A percentile compares a stretch with the other conserved stretches of the same genome.
These are phyloP conservation scores for Tachina fera DNA, from an alignment of 2,888 invertebrate species.

Conservation along the genomic window DNA sequence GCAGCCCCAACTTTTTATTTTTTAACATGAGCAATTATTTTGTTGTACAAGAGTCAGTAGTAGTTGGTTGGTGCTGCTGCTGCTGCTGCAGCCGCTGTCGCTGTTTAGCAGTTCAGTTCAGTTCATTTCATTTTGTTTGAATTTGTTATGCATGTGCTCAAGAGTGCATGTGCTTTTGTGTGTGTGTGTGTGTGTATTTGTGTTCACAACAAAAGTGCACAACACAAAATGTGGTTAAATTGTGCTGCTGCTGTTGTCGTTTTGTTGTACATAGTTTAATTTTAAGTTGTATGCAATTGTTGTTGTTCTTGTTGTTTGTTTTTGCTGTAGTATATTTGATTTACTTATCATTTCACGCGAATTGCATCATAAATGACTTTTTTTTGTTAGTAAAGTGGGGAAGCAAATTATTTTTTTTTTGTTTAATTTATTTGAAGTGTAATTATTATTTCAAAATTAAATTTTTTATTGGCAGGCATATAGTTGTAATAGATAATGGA, in stretches of 20 bases:
- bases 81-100: neutral
- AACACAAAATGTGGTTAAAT: conserved; percentile 65
- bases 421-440: conserved; percentile 12
- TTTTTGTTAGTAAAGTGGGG: conserved; percentile 23
- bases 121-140: conserved; percentile 65
- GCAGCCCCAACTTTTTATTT: neutral
- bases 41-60: conserved; percentile 43
- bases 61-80: neutral
- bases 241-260: conserved; percentile 41
- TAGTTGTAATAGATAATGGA: neutral
- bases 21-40: conserved; percentile 65
- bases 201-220: conserved; percentile 47
- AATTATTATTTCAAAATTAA: neutral
- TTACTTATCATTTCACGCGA: conserved; percentile 66
- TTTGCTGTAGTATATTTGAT: conserved; percentile 55
- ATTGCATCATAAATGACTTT: conserved; percentile 55
- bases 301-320: conserved; percentile 8
- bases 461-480: neutral
- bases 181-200: neutral
- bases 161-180: neutral
- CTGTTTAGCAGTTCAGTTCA: conserved; percentile 15
- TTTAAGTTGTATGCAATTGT: conserved; percentile 47
- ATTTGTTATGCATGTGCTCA: conserved; percentile 59
- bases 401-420: conserved; percentile 33
- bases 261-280: conserved; percentile 39